These are phyloP conservation scores for Andricus grossulariae DNA, from an alignment of 1,140 invertebrate genomes.

Conservation along the genomic window DNA sequence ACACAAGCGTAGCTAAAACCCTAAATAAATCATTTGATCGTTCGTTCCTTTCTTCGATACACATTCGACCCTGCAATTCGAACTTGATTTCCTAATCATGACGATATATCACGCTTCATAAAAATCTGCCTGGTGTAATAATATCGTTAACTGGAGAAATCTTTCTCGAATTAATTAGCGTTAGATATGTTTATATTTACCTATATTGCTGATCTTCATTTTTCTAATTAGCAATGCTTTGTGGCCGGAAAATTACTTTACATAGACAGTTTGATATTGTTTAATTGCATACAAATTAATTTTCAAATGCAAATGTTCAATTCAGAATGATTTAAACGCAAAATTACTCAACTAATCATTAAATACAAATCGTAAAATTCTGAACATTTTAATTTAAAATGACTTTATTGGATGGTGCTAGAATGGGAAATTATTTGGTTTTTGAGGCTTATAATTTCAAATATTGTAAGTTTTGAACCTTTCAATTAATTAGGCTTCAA, in stretches of 20 bases:
- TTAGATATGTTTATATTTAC: background rate
- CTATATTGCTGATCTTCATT: background rate
- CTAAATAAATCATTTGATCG: slow-evolving; percentile 27
- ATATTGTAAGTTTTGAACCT: too few species aligned
- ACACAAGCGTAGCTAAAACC: slow-evolving; percentile 10
- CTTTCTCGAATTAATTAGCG: slow-evolving; percentile 18
- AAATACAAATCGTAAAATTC: too few species aligned
- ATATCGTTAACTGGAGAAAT: slow-evolving; percentile 21
- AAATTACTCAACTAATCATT: too few species aligned
- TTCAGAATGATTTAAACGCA: too few species aligned
- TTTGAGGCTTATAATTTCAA: too few species aligned
- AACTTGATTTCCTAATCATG: slow-evolving; percentile 24
- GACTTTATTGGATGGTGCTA: too few species aligned
- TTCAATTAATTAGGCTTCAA: too few species aligned
- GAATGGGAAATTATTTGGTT: too few species aligned
- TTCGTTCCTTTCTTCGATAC: slow-evolving; percentile 26
- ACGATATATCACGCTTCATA: slow-evolving; percentile 1
- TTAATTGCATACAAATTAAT: too few species aligned
- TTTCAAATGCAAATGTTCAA: too few species aligned
- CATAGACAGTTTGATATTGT: too few species aligned
- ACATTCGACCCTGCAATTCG: slow-evolving; percentile 24
- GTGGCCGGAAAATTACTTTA: background rate
- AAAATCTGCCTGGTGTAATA: slow-evolving; percentile 30
- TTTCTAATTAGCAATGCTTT: slow-evolving; percentile 6
- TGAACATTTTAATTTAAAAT: too few species aligned